Conservation (phyloP, 2,888 invertebrate genomes). For the Apotomis betuletana region DNA sequence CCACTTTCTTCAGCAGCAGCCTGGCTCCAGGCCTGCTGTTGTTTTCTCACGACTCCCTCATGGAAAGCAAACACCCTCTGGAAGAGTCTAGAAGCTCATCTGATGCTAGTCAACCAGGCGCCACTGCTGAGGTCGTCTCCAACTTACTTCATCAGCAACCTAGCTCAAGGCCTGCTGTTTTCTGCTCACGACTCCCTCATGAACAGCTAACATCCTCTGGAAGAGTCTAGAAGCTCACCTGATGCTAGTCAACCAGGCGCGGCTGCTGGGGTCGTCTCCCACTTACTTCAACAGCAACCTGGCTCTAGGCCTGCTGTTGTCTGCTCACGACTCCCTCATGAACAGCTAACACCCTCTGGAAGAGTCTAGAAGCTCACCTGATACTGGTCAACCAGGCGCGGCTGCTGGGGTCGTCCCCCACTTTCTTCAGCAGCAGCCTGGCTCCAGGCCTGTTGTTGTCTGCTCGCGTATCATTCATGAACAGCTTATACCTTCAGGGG, state of each 20-base stretch:
- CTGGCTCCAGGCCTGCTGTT: conserved; percentile 86
- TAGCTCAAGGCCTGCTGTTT: conserved; percentile 89
- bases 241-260: conserved; percentile 96
- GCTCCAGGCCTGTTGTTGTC: conserved; percentile 93
- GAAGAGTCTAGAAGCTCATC: too few species aligned
- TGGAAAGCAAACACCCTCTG: too few species aligned
- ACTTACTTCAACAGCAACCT: conserved; percentile 92
- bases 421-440: conserved; percentile 91
- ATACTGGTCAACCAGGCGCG: conserved; percentile 97
- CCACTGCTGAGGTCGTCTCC: conserved; percentile 96
- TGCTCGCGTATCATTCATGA: conserved; percentile 92
- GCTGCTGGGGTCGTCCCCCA: conserved; percentile 96
- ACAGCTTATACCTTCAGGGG: conserved; percentile 86
- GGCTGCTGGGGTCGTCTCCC: conserved; percentile 95
- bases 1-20: too few species aligned
- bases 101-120: conserved; percentile 69
- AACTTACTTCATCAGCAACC: conserved; percentile 92
- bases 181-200: not conserved
- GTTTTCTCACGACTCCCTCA: conserved; percentile 65
- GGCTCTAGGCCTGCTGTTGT: conserved; percentile 92
- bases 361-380: conserved; percentile 58
- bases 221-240: conserved; percentile 58
- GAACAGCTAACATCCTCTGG: too few species aligned
- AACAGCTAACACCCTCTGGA: conserved; percentile 85
- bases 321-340: conserved; percentile 93